These are phyloP conservation scores for Xyrichtys novacula DNA, from an alignment of 2,797 vertebrate species.

Conservation along the genomic window DNA sequence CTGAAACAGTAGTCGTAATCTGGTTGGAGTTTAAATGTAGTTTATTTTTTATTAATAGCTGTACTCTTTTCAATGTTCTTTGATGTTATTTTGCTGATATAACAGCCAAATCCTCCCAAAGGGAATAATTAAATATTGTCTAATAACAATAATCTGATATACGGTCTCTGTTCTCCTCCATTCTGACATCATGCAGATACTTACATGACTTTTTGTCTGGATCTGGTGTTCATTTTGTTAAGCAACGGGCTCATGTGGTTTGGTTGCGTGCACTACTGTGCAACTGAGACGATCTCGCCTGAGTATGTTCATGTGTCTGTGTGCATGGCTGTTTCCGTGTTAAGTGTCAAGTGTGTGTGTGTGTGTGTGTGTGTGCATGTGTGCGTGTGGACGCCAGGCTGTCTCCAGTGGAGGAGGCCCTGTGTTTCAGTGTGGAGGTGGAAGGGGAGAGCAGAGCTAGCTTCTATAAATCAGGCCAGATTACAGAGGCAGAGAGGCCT, in stretches of 20 bases:
- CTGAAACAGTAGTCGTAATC: background rate
- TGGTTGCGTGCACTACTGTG: slow-evolving; percentile 73
- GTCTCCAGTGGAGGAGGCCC: slow-evolving; percentile 97
- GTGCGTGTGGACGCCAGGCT: slow-evolving; percentile 90
- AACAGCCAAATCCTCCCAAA: background rate
- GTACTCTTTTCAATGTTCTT: background rate
- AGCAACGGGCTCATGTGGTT: slow-evolving; percentile 69
- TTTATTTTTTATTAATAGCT: background rate
- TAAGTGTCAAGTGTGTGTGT: slow-evolving; percentile 32
- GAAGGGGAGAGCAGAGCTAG: slow-evolving; percentile 85
- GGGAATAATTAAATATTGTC: background rate
- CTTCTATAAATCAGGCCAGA: slow-evolving; percentile 98
- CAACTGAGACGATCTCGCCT: slow-evolving; percentile 57
- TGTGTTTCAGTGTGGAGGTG: slow-evolving; percentile 75
- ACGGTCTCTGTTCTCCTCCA: slow-evolving; percentile 6
- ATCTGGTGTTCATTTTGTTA: slow-evolving; percentile 73
- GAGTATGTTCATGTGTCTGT: slow-evolving; percentile 61
- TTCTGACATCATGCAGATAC: slow-evolving; percentile 54
- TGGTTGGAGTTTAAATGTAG: background rate
- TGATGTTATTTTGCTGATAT: background rate
- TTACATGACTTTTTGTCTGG: slow-evolving; percentile 58
- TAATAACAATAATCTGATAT: slow-evolving; percentile 14
- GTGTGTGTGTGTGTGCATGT: slow-evolving; percentile 32
- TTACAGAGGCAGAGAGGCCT: slow-evolving; percentile 91
- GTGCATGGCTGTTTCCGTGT: slow-evolving; percentile 34